Conservation (phyloP, 1,140 invertebrate species). For the Choristoneura fumiferana region DNA sequence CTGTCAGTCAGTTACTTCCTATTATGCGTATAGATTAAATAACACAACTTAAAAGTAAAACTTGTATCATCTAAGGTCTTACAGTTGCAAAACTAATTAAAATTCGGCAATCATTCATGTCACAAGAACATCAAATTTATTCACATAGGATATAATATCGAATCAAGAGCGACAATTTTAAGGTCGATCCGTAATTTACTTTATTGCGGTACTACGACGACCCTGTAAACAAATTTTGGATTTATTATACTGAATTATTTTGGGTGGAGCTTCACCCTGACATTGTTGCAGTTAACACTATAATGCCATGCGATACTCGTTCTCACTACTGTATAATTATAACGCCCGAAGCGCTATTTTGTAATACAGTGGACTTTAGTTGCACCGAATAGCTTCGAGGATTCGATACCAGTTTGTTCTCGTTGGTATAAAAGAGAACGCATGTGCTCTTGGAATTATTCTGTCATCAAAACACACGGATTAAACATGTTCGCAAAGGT, state of each 20-base stretch:
- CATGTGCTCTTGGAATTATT: conserved; percentile 33
- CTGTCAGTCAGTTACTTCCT: too few species aligned
- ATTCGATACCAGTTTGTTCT: conserved; percentile 38
- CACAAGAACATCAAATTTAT: not conserved
- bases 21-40: too few species aligned
- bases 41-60: too few species aligned
- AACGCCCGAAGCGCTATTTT: conserved; percentile 13
- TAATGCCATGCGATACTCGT: conserved; percentile 12
- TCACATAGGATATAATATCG: not conserved
- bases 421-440: conserved; percentile 44
- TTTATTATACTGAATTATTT: conserved; percentile 11
- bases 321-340: conserved; percentile 6
- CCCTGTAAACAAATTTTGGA: conserved; percentile 1
- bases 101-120: not conserved
- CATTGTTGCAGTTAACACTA: conserved; percentile 21
- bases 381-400: conserved; percentile 19
- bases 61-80: too few species aligned
- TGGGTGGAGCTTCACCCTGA: conserved; percentile 20
- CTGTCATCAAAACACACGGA: conserved; percentile 29
- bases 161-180: not conserved
- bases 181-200: not conserved
- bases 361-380: conserved; percentile 10
- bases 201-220: not conserved
- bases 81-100: too few species aligned
- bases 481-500: conserved; percentile 40